phyloP scores from a whole-genome alignment of 2,888 invertebrate species.

The Saturnia pavonia region DNA sequence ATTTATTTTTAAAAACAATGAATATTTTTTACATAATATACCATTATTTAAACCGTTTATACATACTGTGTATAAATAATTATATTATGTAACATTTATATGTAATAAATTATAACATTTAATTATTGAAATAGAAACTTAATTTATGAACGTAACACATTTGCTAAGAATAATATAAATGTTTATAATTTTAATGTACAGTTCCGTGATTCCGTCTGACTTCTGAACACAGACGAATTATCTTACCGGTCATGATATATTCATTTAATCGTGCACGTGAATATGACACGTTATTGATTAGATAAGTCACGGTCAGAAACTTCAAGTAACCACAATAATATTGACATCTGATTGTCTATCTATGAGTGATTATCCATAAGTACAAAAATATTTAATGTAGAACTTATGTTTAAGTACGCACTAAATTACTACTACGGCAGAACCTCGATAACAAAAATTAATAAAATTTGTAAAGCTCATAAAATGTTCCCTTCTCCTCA shows the following conservation, averaged over 20 bases:
- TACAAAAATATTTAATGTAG: background rate
- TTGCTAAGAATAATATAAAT: background rate
- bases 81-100: background rate
- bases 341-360: background rate
- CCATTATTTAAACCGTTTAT: background rate
- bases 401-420: background rate
- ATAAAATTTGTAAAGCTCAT: too few species aligned
- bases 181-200: background rate
- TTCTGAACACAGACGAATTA: background rate
- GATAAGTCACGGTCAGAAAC: conserved; percentile 1
- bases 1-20: background rate
- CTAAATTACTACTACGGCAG: too few species aligned
- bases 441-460: too few species aligned
- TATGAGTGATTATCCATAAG: background rate
- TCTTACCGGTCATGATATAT: background rate
- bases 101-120: background rate
- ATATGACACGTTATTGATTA: conserved; percentile 7
- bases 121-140: background rate
- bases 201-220: background rate
- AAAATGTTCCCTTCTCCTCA: too few species aligned
- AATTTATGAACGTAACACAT: background rate
- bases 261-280: background rate
- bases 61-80: background rate
- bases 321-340: background rate
- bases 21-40: background rate